Evolutionary conservation across 2,888 invertebrate genomes (phyloP), one percentile per base, ranked within the genome.

Genomic region (Calameuta filiformis): DNA sequence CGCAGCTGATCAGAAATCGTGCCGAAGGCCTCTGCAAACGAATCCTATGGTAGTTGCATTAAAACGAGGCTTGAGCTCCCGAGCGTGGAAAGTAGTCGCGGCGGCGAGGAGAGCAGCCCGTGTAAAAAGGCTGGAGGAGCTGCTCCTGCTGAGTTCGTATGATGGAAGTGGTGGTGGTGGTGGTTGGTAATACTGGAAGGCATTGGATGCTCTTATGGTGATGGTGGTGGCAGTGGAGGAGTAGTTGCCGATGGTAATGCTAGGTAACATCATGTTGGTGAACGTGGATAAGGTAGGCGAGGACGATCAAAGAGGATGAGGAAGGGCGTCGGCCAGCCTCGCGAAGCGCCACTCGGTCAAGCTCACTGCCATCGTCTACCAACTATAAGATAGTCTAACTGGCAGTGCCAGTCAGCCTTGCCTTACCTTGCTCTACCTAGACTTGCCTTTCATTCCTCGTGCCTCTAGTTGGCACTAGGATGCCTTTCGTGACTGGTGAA

Each of bases 241-340:
- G 40, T 6, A 40, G 40, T 9, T 15, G 15, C 40, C 9, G 23
- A 23, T 40, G 40, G 40, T 23, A 9, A 40, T 40, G 23, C 40
- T 40, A 6, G 40, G 40, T 9, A 23, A 23, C 40, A 56, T 23
- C 73, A 71, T 33, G 76, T 6, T 40, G 23, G 40, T 40, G 73
- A 76, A 73, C 31, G 68, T 56, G 56, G 68, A 75, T 69, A 69
- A 34, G 68, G 34, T 12, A 35, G 74, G 34, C 74, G 40, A 31
- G 78, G 80, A 80, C 78, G 76, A 77, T 75, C 77, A 75, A 77
- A 80, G 81, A 37, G 77, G 78, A 83, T 69, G 86, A 87, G 88
- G 87, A 89, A 89, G 90, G 90, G 90, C 90, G 90, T 90, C 90
- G 90, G 90, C 90, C 89, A 89, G 89, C 89, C 89, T 90, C 89